Base-by-base conservation (phyloP, 2,888 invertebrate genomes). In the Pachycephus smyrnensis region DNA sequence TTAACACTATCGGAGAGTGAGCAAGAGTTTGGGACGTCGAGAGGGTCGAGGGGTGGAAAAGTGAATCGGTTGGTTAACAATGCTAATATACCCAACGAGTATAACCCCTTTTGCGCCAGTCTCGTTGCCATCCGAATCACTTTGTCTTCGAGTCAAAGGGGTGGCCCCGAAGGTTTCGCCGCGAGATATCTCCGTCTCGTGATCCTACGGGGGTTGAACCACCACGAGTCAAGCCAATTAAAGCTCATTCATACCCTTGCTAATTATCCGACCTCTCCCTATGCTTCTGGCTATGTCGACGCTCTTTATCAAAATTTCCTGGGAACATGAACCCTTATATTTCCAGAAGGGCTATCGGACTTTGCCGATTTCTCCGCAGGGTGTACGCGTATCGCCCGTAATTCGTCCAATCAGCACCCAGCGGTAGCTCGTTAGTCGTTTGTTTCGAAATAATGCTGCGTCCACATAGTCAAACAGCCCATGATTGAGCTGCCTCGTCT, bases 51-150 rank as follows among this genome's bases (percentile, higher is more conserved):
- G 84, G 86, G 85, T 82, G 86, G 83, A 87, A 84, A 84, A 84
- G 82, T 81, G 80, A 86, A 84, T 90, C 88, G 87, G 86, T 90
- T 88, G 88, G 89, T 90, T 90, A 90, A 90, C 90, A 90, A 90
- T 90, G 90, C 90, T 90, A 90, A 90, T 90, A 89, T 89, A 89
- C 88, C 88, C 81, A 40, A 71, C 69, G 75, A 68, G 68, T 69
- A 75, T 77, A 76, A 32, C 73, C 73, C 68, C 78, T 37, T 80
- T 80, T 79, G 78, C 81, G 76, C 80, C 75, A 79, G 75, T 84
- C 82, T 71, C 37, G 73, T 79, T 77, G 15, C 68, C 73, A 75
- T 76, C 81, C 80, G 76, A 80, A 80, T 85, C 84, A 82, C 84
- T 88, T 86, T 86, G 86, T 88, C 86, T 86, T 84, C 81, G 82